Base-by-base conservation (phyloP, 2,797 vertebrate species). In the Chelidonichthys spinosus region DNA sequence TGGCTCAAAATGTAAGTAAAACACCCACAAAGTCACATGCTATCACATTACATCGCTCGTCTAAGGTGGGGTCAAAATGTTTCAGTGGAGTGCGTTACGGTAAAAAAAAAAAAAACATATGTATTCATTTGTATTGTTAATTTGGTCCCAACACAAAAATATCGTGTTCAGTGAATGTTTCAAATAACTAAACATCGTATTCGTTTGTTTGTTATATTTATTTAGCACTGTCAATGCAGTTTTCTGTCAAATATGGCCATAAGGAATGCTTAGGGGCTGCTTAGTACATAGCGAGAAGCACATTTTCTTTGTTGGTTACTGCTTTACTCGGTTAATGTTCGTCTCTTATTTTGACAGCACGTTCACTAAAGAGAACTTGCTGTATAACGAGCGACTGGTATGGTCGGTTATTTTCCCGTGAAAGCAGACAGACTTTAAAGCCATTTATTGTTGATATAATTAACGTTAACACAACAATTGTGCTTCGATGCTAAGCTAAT, bases 291-390 rank as follows among this genome's bases (percentile, higher is more conserved):
- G 59, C 78, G 67, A 67, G 3, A 71, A 39, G 39, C 79, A 71
- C 37, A 2, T 79, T 91, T 87, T 90, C 86, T 92, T 92, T 90
- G 88, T 87, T 91, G 76, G 64, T 61, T 52, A 53, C 53, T 35
- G 77, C 71, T 76, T 73, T 77, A 71, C n/a, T 63, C 18, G n/a
- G 49, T 59, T 40, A 43, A 25, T 32, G 50, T 18, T 11, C 18
- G 64, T 35, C 17, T 14, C 33, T 43, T 4, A 11, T 32, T 14
- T 76, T 10, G 32, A 81, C 32, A 63, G 11, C 9, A 32, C 1
- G 61, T 1, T 18, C 0, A 13, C 0, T 2, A 11, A 33, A 17
- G 3, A 49, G 43, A 68, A n/a, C 13, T 5, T 15, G 10, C 8
- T 39, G 3, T 8, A 53, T 66, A 53, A 52, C 6, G 1, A 18